Conservation (phyloP, 2,113 vertebrate genomes). For the Apus apus region DNA sequence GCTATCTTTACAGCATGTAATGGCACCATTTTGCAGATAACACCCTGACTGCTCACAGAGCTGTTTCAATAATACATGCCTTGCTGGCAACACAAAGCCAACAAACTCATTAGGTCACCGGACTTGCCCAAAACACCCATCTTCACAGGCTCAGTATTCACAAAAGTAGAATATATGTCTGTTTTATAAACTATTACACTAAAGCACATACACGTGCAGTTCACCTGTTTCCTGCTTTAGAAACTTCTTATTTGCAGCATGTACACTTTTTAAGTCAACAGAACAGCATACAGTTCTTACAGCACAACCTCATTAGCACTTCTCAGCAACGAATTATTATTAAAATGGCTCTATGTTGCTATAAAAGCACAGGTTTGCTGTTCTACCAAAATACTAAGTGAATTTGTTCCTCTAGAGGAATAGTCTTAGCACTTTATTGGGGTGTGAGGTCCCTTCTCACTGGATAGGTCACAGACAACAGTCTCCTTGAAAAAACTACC, state of each 20-base stretch:
- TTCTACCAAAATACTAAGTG: neutral
- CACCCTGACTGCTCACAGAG: neutral
- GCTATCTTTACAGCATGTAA: conserved; percentile 23
- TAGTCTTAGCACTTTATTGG: neutral
- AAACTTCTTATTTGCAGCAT: neutral
- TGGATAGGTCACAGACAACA: neutral
- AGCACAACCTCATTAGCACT: neutral
- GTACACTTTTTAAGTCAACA: neutral
- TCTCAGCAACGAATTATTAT: neutral
- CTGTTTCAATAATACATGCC: neutral
- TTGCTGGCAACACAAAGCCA: neutral
- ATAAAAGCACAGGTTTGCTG: neutral
- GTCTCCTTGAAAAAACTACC: neutral
- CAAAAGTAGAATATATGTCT: neutral
- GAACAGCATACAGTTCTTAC: neutral
- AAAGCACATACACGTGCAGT: neutral
- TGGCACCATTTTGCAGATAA: conserved; percentile 28
- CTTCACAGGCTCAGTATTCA: neutral
- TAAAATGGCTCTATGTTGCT: neutral
- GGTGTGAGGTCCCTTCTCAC: neutral
- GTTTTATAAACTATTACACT: neutral
- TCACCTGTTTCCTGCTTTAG: neutral
- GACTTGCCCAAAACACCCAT: neutral
- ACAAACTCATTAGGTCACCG: neutral
- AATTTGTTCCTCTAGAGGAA: neutral